A percentile compares a stretch with the other conserved stretches of the same genome.
Evolutionary conservation across 1,140 invertebrate species (phyloP).

Genomic region (Apis cerana): DNA sequence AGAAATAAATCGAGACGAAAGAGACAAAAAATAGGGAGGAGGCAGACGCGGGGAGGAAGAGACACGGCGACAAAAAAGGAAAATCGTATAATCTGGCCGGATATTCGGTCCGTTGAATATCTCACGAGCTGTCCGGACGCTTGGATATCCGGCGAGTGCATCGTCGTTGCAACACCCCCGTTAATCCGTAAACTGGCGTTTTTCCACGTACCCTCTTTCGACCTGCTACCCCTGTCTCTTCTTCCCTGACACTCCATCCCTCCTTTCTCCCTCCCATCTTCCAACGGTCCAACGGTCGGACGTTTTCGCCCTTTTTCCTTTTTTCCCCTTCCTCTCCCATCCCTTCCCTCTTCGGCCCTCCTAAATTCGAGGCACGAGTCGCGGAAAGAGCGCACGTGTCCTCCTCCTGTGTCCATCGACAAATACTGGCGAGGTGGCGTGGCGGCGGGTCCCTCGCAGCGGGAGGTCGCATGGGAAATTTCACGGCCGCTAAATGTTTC

Average conservation of each 20-base stretch:
- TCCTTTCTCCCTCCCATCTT: too few species aligned
- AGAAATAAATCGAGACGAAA: neutral
- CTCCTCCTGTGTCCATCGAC: constrained; percentile 46
- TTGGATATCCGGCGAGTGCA: constrained; percentile 65
- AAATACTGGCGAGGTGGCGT: neutral
- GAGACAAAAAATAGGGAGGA: neutral
- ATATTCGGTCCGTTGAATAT: constrained; percentile 67
- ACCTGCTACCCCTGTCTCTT: neutral
- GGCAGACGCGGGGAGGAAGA: neutral
- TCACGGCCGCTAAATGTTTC: constrained; percentile 70
- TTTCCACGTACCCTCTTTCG: constrained; percentile 2
- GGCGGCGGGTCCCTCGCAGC: constrained; percentile 7
- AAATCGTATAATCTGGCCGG: constrained; percentile 63
- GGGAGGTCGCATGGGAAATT: constrained; percentile 71
- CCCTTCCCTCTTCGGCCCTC: neutral
- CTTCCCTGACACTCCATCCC: constrained; percentile 6
- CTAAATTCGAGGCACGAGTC: constrained; percentile 62
- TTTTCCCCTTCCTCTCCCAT: constrained; percentile 24
- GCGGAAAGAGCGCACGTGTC: constrained; percentile 54
- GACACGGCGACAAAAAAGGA: constrained; percentile 49
- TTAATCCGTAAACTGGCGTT: constrained; percentile 60
- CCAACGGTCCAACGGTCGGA: too few species aligned
- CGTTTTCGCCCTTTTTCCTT: neutral
- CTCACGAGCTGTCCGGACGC: constrained; percentile 61
- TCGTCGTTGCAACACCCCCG: constrained; percentile 58